Base-by-base conservation (phyloP, 2,797 vertebrate species). In the Pangasius mekongensis region DNA sequence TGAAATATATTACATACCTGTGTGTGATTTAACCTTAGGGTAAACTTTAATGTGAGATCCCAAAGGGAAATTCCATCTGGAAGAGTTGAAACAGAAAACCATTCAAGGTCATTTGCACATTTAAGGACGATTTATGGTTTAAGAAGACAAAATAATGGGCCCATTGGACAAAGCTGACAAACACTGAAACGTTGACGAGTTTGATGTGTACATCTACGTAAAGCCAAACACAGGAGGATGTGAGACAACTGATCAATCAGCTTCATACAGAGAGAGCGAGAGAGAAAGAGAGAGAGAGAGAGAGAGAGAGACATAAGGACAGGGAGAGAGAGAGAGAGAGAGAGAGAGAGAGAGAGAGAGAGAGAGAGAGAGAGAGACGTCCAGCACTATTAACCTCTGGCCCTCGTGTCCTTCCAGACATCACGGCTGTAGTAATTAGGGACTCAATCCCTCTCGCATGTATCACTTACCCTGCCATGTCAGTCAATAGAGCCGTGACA, bases 401-500 rank as follows among this genome's bases (percentile, higher is more conserved):
- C 96, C 94, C 92, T 83, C 84, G 92, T 95, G 95, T 96, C 96
- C 96, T 96, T 97, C 90, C 94, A 96, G 95, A 97, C 97, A 97
- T 97, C 97, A 97, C 96, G 93, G 95, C 96, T 97, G 96, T 97
- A 97, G 98, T 99, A 98, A 98, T 99, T 98, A 98, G 98, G 97
- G 97, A 98, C 97, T 98, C 97, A 97, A 96, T 97, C 95, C 95
- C 96, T 96, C 96, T 97, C 95, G 96, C 96, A 95, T 97, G 97
- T 97, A 96, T 98, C 97, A 97, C 97, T 98, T 97, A 97, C 94
- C 94, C 95, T 93, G 95, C 95, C 95, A 92, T 97, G 97, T 98
- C 97, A 97, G 96, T 98, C 97, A 97, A 97, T 96, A 96, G 94
- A 83, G 81, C 85, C 85, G 94, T 97, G 97, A 97, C 97, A 97